Base-by-base conservation (phyloP, 1,140 invertebrate species). In the Phortica variegata region DNA sequence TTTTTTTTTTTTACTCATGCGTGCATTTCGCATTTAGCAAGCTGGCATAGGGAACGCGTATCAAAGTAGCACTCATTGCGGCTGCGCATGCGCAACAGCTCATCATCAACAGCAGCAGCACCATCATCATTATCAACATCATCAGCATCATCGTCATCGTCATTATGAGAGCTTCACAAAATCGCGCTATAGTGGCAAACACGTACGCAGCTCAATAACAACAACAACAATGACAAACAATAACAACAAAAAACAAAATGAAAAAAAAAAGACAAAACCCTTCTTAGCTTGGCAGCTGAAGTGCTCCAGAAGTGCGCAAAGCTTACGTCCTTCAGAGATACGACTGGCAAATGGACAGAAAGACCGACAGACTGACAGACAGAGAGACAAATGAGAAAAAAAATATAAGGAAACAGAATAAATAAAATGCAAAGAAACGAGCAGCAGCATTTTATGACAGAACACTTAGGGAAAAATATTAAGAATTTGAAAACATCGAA, bases 301-400 rank as follows among this genome's bases (percentile, higher is more conserved):
- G 63, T 68, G 60, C 65, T 68, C 65, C 63, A 68, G 52, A 68
- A 68, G 63, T 68, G 63, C 63, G 63, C 63, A 68, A 59, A 63
- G 55, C 63, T 68, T 68, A 60, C 57, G 65, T 68, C 63, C 23
- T 26, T 26, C n/a, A 68, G 63, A 68, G 65, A 54, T 49, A 36
- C 36, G 56, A 50, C 60, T 68, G 63, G 68, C 63, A 66, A 66
- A 66, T 66, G 57, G 68, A 54, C 62, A 65, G 38, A 40, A 6
- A 12, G 17, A 9, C 3, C 16, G n/a, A 8, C 3, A 20, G 36
- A 10, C 10, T 7, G 19, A 0, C 3, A 23, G 32, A 15, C 2
- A 7, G 8, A 20, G 43, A 17, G 13, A 33, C 4, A 18, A 44
- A 32, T 12, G 17, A 18, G 17, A 44, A 19, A 20, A 6, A 21